phyloP scores from a whole-genome alignment of 2,888 invertebrate species.

The Spilarctia lutea region DNA sequence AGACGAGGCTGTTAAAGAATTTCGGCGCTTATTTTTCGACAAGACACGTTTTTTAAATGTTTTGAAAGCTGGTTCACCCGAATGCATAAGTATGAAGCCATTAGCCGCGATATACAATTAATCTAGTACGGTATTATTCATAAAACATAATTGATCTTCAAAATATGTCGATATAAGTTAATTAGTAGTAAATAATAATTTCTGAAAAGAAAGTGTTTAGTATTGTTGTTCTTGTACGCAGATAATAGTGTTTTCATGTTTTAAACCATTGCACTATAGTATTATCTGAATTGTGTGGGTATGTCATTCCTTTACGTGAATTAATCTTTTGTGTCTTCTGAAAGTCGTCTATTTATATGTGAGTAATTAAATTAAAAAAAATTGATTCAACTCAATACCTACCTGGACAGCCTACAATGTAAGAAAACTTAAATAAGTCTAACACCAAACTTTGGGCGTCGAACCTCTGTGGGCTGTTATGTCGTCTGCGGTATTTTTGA shows the following conservation, averaged over 20 bases:
- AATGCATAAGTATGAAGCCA: too few species aligned
- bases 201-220: background rate
- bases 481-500: too few species aligned
- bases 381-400: background rate
- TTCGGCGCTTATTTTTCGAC: too few species aligned
- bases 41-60: too few species aligned
- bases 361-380: background rate
- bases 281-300: too few species aligned
- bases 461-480: too few species aligned
- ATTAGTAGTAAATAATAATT: background rate
- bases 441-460: background rate
- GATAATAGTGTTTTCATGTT: too few species aligned
- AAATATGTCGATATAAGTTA: background rate
- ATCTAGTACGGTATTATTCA: background rate
- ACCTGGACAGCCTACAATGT: background rate
- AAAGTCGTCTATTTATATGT: background rate
- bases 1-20: too few species aligned
- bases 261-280: too few species aligned
- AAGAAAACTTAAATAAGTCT: background rate
- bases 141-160: background rate
- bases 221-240: background rate
- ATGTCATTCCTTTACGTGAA: too few species aligned
- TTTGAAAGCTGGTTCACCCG: too few species aligned
- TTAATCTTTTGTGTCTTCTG: too few species aligned
- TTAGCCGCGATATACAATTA: background rate